Evolutionary conservation across 1,140 invertebrate species (phyloP), one percentile per base, ranked within the genome.

Genomic region (Pteromalus puparum): DNA sequence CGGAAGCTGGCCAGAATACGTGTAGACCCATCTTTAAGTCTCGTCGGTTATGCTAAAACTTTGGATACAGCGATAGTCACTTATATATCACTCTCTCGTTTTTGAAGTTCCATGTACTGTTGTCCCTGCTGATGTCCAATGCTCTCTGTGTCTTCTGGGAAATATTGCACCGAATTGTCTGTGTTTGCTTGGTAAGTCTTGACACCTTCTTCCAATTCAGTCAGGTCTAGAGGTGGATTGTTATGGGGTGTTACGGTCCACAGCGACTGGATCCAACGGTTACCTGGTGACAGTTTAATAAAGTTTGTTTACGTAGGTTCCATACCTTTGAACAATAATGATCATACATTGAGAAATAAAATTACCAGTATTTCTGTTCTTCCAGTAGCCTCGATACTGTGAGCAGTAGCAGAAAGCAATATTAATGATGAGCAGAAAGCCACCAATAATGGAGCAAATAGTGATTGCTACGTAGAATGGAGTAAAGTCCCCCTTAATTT

Each of bases 71-170:
- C 91, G 89, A 87, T 91, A 73, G 72, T 83, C 26, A 85, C 30
- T 95, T 95, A 97, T 85, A 97, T 96, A 87, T 97, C 96, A 92
- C 96, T 97, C 90, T 97, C 96, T 83, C 96, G 93, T 90, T 97
- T 97, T 82, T 97, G 95, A 85, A 97, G 90, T 90, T 97, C 96
- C 68, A 96, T 93, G 90, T 96, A 96, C 88, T 96, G 95, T 83
- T 95, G 90, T 0, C 90, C 87, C 38, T 91, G 90, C 4, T 90
- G 89, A 5, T 87, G 86, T 6, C 89, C 80, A 38, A 89, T 87
- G 1, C 83, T 70, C 21, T 89, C 81, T 6, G 89, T 87, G 76
- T 92, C 89, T 13, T 90, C 85, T 77, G 92, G 88, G 61, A 90
- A 88, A 76, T 91, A 92, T 9, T 90, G 90, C 12, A 90, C 82